Base-by-base conservation (phyloP, 2,797 vertebrate species). In the Synanceia verrucosa region DNA sequence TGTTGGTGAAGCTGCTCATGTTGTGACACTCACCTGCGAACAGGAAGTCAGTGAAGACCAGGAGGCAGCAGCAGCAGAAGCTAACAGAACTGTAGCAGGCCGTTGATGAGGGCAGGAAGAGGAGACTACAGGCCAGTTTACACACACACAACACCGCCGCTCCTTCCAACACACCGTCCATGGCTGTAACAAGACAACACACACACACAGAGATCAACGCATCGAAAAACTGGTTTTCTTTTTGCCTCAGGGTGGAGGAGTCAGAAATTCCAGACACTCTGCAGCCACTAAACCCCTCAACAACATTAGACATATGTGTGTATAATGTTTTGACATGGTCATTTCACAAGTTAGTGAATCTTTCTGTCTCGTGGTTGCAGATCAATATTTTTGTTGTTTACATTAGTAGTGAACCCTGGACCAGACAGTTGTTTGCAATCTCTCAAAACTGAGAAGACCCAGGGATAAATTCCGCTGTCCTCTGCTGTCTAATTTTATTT, bases 41-140 rank as follows among this genome's bases (percentile, higher is more conserved):
- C n/a, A 89, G 52, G 68, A 94, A 75, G 85, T 96, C 95, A 0
- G 95, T 95, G 85, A 95, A 92, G 57, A 95, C 21, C 55, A 95
- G 78, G 21, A 95, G 91, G 74, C 92, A 92, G 75, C 91, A 85
- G 77, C 92, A 93, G 82, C 94, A 94, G 79, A 93, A 88, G 64
- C 85, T 86, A 51, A 94, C 69, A 0, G 89, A 79, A 28, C 91
- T 94, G 70, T 67, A 28, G 19, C 88, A 83, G 10, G 65, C 24
- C 5, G 65, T 48, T 59, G 91, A 12, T 0, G 71, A 79, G 3
- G 89, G 89, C 71, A 94, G 80, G 64, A 88, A 89, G 41, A 92
- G 55, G 6, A 94, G 39, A 62, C 92, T 93, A 68, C 84, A 88
- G 71, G 68, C 72, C 73, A 93, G 70, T 82, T 95, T 96, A 10